phyloP scores from a whole-genome alignment of 2,888 invertebrate genomes.

The Dyspetes luteomarginatus region DNA sequence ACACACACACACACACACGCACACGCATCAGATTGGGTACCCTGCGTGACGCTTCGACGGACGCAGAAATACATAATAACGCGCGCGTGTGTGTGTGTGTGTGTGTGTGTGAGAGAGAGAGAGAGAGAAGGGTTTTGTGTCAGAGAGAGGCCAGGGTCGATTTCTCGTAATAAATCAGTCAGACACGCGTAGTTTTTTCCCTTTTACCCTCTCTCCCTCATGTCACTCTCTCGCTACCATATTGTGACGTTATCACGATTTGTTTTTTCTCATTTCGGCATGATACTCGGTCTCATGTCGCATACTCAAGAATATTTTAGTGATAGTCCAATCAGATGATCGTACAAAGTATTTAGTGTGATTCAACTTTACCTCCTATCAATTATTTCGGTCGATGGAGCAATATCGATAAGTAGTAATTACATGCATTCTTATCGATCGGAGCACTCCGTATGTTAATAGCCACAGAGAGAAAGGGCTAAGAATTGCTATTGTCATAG shows the following conservation, averaged over 20 bases:
- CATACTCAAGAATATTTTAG: too few relatives aligned
- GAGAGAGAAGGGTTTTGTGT: too few relatives aligned
- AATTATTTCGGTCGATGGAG: not conserved
- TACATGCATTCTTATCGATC: not conserved
- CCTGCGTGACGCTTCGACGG: slow-evolving; percentile 66
- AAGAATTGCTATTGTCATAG: not conserved
- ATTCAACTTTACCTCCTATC: not conserved
- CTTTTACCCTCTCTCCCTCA: slow-evolving; percentile 27
- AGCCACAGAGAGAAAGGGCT: slow-evolving; percentile 1
- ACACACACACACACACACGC: slow-evolving; percentile 11
- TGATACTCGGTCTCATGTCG: slow-evolving; percentile 5
- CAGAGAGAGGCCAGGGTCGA: slow-evolving; percentile 61
- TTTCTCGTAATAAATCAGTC: slow-evolving; percentile 67
- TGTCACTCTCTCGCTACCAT: slow-evolving; percentile 17
- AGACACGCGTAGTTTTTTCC: slow-evolving; percentile 64
- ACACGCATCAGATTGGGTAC: not conserved
- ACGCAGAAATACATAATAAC: slow-evolving; percentile 69
- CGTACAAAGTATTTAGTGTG: not conserved
- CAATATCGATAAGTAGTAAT: slow-evolving; percentile 12
- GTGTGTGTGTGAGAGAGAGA: too few relatives aligned
- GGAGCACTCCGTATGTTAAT: not conserved
- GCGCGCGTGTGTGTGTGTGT: slow-evolving; percentile 43
- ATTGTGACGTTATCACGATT: slow-evolving; percentile 44
- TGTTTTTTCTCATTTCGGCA: slow-evolving; percentile 15
- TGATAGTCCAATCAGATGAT: too few relatives aligned